phyloP scores from a whole-genome alignment of 2,797 vertebrate species.

The Oreochromis mossambicus region DNA sequence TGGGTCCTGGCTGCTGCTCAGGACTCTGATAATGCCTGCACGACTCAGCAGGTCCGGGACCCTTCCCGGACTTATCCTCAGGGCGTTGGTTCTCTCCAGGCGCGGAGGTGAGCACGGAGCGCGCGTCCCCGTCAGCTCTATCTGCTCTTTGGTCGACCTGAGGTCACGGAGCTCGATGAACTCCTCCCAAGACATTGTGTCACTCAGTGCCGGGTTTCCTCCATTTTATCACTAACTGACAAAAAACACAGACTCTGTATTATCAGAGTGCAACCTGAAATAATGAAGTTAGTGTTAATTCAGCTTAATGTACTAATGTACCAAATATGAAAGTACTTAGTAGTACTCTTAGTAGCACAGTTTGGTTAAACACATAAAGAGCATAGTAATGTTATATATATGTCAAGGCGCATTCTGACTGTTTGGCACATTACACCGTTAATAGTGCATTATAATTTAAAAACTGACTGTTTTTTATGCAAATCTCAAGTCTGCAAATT shows the following conservation, averaged over 20 bases:
- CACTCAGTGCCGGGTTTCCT: constrained; percentile 38
- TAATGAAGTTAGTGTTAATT: not conserved
- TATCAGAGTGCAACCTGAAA: not conserved
- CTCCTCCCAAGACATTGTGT: constrained; percentile 74
- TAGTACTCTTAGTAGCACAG: not conserved
- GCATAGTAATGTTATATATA: not conserved
- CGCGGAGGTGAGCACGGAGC: constrained; percentile 74
- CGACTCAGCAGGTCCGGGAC: constrained; percentile 71
- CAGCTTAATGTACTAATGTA: not conserved
- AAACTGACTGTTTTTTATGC: not conserved
- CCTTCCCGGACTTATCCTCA: constrained; percentile 79
- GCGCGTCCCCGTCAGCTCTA: constrained; percentile 57
- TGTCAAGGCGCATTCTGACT: not conserved
- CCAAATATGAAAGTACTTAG: not conserved
- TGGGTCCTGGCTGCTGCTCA: constrained; percentile 62
- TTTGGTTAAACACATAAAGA: not conserved
- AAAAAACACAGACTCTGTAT: not conserved
- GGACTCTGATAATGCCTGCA: constrained; percentile 68
- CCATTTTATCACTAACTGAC: constrained; percentile 24
- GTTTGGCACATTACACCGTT: not conserved
- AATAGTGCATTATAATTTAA: not conserved
- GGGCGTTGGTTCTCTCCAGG: constrained; percentile 75
- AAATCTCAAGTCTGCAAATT: not conserved
- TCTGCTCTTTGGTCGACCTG: constrained; percentile 54
- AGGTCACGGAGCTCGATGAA: constrained; percentile 88